Evolutionary conservation across 2,113 vertebrate species (phyloP), one percentile per base, ranked within the genome.

Genomic region (Rhinogobius similis): DNA sequence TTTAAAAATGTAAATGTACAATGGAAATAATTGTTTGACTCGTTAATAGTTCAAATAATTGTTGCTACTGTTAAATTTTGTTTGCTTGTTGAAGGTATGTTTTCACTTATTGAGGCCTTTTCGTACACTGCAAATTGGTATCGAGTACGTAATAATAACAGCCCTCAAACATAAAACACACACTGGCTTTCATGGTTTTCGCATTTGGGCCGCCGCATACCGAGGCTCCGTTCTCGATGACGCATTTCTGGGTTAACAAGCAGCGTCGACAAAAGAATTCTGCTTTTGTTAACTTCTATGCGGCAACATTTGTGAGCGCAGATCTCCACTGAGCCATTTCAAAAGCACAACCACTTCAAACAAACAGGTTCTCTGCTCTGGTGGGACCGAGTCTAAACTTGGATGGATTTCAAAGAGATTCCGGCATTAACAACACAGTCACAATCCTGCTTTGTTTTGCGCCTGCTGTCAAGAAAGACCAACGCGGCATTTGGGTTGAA

Each of bases 301-400:
- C 52, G 55, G 55, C 14, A 20, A 61, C 75, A 5, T 23, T 55
- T 77, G 68, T 36, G 7, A 2, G 73, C 32, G 62, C 68, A 71
- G 55, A n/a, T 75, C 68, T 78, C 77, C 46, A 68, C 14, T 65
- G 75, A 82, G 68, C 38, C 59, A 39, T 82, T 86, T 86, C 70
- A 85, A 82, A 55, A 87, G 83, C 11, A 1, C 48, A 62, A 67
- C 20, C 55, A 63, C 78, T 82, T 83, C 76, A 87, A 85, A 86
- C 73, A 86, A 83, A 82, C 52, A 64, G 69, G 73, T 76, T 79
- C 58, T 52, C 62, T 36, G 70, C 70, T 63, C 62, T 68, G 20
- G 23, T 43, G 78, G 65, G 81, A 58, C 64, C 70, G 48, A 50
- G 67, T 70, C 64, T 20, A 65, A 58, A 76, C 62, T 76, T 79